Percentiles rank a stretch among this genome's conserved stretches.
These are phyloP conservation scores for Siniperca knerii DNA, from an alignment of 2,113 vertebrate genomes.

Conservation along the genomic window DNA sequence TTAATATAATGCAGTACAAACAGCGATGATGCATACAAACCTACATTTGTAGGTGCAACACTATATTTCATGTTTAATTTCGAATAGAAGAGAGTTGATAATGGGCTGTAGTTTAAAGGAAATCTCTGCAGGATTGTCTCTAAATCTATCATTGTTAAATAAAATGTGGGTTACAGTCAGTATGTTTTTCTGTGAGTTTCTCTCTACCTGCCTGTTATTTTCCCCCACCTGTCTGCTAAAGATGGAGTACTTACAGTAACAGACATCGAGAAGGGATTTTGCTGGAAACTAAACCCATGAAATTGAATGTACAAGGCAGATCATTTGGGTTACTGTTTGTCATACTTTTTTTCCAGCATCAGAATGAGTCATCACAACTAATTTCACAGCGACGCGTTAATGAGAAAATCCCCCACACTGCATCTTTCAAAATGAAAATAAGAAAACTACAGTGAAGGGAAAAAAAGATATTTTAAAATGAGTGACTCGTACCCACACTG, in stretches of 20 bases:
- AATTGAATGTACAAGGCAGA: conserved; percentile 60
- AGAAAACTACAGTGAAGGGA: conserved; percentile 15
- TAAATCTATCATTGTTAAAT: conserved; percentile 28
- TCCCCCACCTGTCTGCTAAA: conserved; percentile 33
- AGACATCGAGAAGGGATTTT: conserved; percentile 36
- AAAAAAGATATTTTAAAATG: conserved; percentile 33
- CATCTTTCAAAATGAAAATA: conserved; percentile 29
- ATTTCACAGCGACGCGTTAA: conserved; percentile 62
- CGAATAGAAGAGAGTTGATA: conserved; percentile 33
- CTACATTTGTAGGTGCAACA: conserved; percentile 43
- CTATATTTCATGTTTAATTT: conserved; percentile 53
- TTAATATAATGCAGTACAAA: conserved; percentile 54
- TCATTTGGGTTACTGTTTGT: conserved; percentile 48
- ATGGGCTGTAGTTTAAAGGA: conserved; percentile 6
- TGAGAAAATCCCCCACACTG: conserved; percentile 47
- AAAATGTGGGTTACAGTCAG: conserved; percentile 22
- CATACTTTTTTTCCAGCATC: conserved; percentile 20
- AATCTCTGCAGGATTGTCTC: conserved; percentile 11
- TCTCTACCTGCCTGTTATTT: conserved; percentile 22
- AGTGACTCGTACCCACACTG: conserved; percentile 45
- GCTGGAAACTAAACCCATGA: conserved; percentile 51
- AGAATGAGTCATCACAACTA: conserved; percentile 61
- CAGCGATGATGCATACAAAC: conserved; percentile 53
- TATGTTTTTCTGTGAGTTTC: not conserved
- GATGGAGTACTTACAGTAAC: conserved; percentile 25